Evolutionary conservation across 2,888 invertebrate genomes (phyloP).

Genomic region (Cynaeus angustus): DNA sequence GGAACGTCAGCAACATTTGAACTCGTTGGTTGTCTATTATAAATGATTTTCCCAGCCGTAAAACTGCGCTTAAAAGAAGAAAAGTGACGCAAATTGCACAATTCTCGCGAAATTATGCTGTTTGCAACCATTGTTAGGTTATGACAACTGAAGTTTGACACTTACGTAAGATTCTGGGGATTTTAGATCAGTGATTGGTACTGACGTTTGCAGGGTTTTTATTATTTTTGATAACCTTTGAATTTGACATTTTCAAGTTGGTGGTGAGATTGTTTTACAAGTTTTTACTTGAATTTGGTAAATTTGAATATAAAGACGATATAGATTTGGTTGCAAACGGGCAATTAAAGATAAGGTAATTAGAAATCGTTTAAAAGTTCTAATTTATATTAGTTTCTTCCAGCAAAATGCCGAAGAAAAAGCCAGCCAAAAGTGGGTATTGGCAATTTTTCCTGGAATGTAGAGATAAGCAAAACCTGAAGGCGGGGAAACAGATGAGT

Average conservation of each 20-base stretch:
- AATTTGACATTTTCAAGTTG: no score
- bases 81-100: constrained; percentile 58
- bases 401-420: constrained; percentile 37
- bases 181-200: background rate
- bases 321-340: no score
- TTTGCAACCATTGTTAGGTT: constrained; percentile 32
- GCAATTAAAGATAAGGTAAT: no score
- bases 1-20: constrained; percentile 72
- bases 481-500: constrained; percentile 46
- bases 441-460: constrained; percentile 58
- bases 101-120: constrained; percentile 18
- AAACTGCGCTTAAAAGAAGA: constrained; percentile 60
- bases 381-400: no score
- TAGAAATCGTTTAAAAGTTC: no score
- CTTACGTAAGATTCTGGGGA: background rate
- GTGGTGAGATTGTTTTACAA: no score
- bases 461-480: constrained; percentile 46
- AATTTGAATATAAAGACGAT: no score
- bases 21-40: constrained; percentile 54
- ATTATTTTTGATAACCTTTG: background rate
- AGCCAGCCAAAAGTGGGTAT: constrained; percentile 57
- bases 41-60: constrained; percentile 62
- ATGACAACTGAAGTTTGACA: constrained; percentile 13
- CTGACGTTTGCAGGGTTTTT: background rate
- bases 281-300: no score